A percentile compares a stretch with the other conserved stretches of the same genome.
phyloP scores from a whole-genome alignment of 2,888 invertebrate species.

The Tipula confusa region DNA sequence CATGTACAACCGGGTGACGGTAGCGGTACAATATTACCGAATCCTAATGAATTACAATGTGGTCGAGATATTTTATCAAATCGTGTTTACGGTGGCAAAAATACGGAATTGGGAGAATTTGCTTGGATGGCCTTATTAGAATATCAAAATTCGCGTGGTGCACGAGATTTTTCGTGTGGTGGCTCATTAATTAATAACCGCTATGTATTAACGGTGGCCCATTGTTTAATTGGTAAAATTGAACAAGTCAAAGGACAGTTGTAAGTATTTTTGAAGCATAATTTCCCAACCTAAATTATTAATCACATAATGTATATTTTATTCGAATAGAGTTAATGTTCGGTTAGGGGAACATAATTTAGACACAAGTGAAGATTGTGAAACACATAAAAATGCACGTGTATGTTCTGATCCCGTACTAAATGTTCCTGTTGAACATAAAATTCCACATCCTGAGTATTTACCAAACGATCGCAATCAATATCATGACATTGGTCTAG shows the following conservation, averaged over 20 bases:
- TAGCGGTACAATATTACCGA: slow-evolving; percentile 41
- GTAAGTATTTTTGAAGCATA: slow-evolving; percentile 42
- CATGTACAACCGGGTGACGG: slow-evolving; percentile 35
- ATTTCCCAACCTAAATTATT: no score
- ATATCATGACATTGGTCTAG: slow-evolving; percentile 66
- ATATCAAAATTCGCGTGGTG: slow-evolving; percentile 53
- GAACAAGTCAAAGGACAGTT: slow-evolving; percentile 52
- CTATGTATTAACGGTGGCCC: slow-evolving; percentile 60
- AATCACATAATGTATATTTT: slow-evolving; percentile 21
- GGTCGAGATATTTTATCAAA: slow-evolving; percentile 46
- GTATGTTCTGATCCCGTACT: slow-evolving; percentile 53
- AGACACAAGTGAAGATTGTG: slow-evolving; percentile 41
- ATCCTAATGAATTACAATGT: slow-evolving; percentile 40
- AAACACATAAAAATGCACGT: slow-evolving; percentile 52
- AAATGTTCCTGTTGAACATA: slow-evolving; percentile 59
- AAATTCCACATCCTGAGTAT: slow-evolving; percentile 63
- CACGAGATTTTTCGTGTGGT: slow-evolving; percentile 35
- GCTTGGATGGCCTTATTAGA: slow-evolving; percentile 67
- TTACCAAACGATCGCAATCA: slow-evolving; percentile 55
- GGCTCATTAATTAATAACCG: slow-evolving; percentile 49
- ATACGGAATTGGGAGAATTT: slow-evolving; percentile 60
- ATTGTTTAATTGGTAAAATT: slow-evolving; percentile 56
- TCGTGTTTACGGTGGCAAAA: slow-evolving; percentile 59
- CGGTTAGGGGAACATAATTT: slow-evolving; percentile 35
- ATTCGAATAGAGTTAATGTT: background rate